Evolutionary conservation across 2,797 vertebrate species (phyloP), one percentile per base, ranked within the genome.

Genomic region (Notolabrus celidotus): DNA sequence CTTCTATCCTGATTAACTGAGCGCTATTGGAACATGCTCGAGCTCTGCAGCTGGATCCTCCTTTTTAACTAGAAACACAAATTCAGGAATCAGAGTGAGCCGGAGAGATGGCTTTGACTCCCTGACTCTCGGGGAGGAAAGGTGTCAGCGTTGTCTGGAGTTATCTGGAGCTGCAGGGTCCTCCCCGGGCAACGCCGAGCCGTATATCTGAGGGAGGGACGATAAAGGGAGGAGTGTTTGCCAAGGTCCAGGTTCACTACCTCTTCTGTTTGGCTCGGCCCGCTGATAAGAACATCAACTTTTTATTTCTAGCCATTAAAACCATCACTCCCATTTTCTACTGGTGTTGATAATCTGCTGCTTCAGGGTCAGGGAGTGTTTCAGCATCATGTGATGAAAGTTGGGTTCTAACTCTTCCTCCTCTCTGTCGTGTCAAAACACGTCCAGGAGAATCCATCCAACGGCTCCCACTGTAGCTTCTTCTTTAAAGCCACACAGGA

Each of bases 251-350:
- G 77, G 76, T 88, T 90, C 74, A 86, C 74, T 77, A 74, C 57
- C 64, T 87, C 67, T 68, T 65, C 54, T 91, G 86, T 93, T 93
- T 91, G 67, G 56, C 61, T 92, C 93, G 92, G 92, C 88, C 65
- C 58, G 2, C 57, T 71, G 73, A 83, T 33, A 59, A 78, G 68
- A 76, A 75, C 71, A 62, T 62, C 69, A 36, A 63, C 38, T 11
- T 69, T 79, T 65, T 54, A 79, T 58, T 60, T 34, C 56, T 66
- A 57, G 38, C 50, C 45, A 73, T 73, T 85, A 78, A 77, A 77
- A 19, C 38, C 49, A 53, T 72, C 47, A 60, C 47, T 27, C 50
- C 43, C 46, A 4, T 56, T 74, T 62, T 5, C 85, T 66, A 54
- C 61, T 71, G 52, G 78, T 61, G 17, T 42, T 4, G 17, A 55